Percentiles rank a stretch among this genome's conserved stretches.
phyloP scores from a whole-genome alignment of 2,888 invertebrate genomes.

The Callosobruchus maculatus region DNA sequence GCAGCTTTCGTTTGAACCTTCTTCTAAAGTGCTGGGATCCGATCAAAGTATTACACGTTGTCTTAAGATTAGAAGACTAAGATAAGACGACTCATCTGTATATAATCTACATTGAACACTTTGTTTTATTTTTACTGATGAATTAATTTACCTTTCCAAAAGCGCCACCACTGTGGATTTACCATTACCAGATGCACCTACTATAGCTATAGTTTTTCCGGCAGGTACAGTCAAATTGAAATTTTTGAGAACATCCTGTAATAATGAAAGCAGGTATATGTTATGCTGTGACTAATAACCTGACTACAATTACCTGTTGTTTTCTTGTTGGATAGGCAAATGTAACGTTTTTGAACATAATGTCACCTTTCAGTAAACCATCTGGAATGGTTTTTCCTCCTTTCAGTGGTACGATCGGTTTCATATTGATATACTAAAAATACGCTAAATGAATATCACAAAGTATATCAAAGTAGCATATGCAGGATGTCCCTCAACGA shows the following conservation, averaged over 20 bases:
- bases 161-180: slow-evolving; percentile 91
- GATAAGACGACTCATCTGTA: no score
- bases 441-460: slow-evolving; percentile 1
- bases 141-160: slow-evolving; percentile 75
- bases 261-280: not conserved
- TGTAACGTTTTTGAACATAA: slow-evolving; percentile 79
- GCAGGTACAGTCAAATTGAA: slow-evolving; percentile 80
- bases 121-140: no score
- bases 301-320: slow-evolving; percentile 50
- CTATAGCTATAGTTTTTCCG: slow-evolving; percentile 88
- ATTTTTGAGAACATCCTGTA: slow-evolving; percentile 70
- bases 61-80: no score
- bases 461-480: no score
- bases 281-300: not conserved
- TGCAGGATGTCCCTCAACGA: no score
- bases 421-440: slow-evolving; percentile 68
- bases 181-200: slow-evolving; percentile 91
- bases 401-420: slow-evolving; percentile 64
- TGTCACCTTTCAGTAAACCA: slow-evolving; percentile 70
- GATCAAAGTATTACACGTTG: no score
- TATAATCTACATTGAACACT: no score
- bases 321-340: slow-evolving; percentile 88
- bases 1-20: no score
- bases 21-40: no score
- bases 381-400: slow-evolving; percentile 67